A percentile compares a stretch with the other conserved stretches of the same genome.
Conservation (phyloP, 1,140 invertebrate genomes). For the Drosophila orena region DNA sequence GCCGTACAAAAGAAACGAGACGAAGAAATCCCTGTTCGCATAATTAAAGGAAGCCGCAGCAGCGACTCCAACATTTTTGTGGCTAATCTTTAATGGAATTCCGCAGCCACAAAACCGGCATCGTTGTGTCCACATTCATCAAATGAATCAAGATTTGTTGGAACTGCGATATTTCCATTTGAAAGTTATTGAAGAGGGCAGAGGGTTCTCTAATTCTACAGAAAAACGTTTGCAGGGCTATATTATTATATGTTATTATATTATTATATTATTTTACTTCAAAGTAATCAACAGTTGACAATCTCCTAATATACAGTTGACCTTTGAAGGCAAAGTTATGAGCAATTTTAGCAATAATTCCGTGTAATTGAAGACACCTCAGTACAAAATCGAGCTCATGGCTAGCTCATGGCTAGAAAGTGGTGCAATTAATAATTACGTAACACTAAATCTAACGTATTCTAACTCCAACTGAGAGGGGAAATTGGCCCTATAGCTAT, state of each 20-base stretch:
- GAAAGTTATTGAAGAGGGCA: background rate
- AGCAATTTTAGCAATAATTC: conserved; percentile 15
- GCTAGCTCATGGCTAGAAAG: background rate
- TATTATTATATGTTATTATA: too few relatives aligned
- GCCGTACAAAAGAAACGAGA: conserved; percentile 30
- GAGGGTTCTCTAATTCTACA: too few relatives aligned
- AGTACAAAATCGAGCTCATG: conserved; percentile 27
- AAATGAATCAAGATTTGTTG: conserved; percentile 26
- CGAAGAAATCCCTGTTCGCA: conserved; percentile 47
- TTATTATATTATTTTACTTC: too few relatives aligned
- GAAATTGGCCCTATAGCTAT: conserved; percentile 19
- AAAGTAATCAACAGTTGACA: conserved; percentile 4
- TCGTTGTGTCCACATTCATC: conserved; percentile 19
- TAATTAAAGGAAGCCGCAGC: conserved; percentile 54
- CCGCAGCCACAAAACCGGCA: conserved; percentile 9
- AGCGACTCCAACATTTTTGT: conserved; percentile 45
- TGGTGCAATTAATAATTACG: conserved; percentile 4
- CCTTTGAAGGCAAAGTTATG: conserved; percentile 14
- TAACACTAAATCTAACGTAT: background rate
- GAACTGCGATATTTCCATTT: conserved; percentile 3
- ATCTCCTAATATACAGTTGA: conserved; percentile 30
- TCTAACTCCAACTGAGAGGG: background rate
- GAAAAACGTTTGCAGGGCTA: too few relatives aligned
- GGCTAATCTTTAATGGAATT: conserved; percentile 68
- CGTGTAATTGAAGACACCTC: background rate